Evolutionary conservation across 2,797 vertebrate genomes (phyloP), one percentile per base, ranked within the genome.

Genomic region (Muscicapa striata): DNA sequence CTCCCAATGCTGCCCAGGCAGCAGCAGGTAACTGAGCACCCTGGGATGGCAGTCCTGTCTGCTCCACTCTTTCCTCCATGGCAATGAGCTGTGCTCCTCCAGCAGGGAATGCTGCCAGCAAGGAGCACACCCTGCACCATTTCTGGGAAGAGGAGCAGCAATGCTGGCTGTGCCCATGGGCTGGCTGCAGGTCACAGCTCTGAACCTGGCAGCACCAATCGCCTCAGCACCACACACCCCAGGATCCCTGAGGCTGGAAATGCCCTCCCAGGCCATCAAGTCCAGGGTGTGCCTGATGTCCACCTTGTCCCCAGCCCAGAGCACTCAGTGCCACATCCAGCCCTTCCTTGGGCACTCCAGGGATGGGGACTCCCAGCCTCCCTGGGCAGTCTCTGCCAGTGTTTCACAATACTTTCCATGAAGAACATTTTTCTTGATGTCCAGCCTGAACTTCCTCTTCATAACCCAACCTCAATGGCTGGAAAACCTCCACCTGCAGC

Each of bases 51-150:
- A 64, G 73, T 57, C n/a, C 18, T 19, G 48, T 54, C 59, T 11
- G 57, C 40, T 22, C 29, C 43, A n/a, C 8, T 22, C 10, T 1
- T n/a, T 11, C 20, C 34, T 29, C 24, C 26, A 3, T 0, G 2
- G 64, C 46, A 59, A 45, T 8, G 16, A 36, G 40, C 45, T 38
- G 40, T 7, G 1, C 49, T 72, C 32, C 30, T 40, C 52, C 8
- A 1, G 36, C 32, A 49, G 38, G 18, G 10, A 79, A 76, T 22
- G 7, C 63, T 48, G 58, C 57, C 63, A 72, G 68, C 10, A 76
- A 12, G 13, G 10, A 57, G 57, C 36, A 61, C 62, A 30, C 9
- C 36, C 76, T 49, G 76, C 41, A 22, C 8, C 57, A 30, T 2
- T 38, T 5, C 51, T 51, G 68, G 76, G 67, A n/a, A 36, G 15